These are phyloP conservation scores for Spisula solida DNA, from an alignment of 2,888 invertebrate species.

Conservation along the genomic window DNA sequence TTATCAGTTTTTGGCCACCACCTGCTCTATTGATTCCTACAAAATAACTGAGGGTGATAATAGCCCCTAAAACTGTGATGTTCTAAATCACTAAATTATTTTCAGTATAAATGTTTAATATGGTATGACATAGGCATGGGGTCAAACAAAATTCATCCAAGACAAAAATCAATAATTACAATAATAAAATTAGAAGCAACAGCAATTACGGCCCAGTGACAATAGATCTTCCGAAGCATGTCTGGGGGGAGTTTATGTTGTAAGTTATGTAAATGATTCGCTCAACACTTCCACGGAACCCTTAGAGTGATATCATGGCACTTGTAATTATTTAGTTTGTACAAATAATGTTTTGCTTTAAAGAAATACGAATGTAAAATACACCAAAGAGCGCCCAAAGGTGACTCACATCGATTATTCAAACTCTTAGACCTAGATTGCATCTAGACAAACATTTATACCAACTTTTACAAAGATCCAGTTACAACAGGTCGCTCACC, in stretches of 20 bases:
- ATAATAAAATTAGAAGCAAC: neutral
- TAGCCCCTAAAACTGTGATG: conserved; percentile 27
- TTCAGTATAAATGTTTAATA: conserved; percentile 48
- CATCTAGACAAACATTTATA: too few species aligned
- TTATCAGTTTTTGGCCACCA: conserved; percentile 35
- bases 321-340: too few species aligned
- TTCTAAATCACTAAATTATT: conserved; percentile 28
- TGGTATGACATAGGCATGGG: conserved; percentile 12
- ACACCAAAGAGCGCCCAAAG: too few species aligned
- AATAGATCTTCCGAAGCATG: neutral
- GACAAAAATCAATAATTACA: conserved; percentile 28
- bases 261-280: too few species aligned
- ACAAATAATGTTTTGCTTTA: too few species aligned
- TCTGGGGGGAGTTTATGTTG: neutral
- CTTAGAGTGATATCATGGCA: too few species aligned
- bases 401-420: too few species aligned
- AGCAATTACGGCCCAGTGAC: neutral
- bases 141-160: conserved; percentile 35
- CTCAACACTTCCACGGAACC: too few species aligned
- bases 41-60: conserved; percentile 30
- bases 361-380: too few species aligned
- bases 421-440: too few species aligned
- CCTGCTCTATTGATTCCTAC: conserved; percentile 47
- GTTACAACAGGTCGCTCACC: too few species aligned
- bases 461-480: too few species aligned